Evolutionary conservation across 2,888 invertebrate species (phyloP), one percentile per base, ranked within the genome.

Genomic region (Xanthia togata): DNA sequence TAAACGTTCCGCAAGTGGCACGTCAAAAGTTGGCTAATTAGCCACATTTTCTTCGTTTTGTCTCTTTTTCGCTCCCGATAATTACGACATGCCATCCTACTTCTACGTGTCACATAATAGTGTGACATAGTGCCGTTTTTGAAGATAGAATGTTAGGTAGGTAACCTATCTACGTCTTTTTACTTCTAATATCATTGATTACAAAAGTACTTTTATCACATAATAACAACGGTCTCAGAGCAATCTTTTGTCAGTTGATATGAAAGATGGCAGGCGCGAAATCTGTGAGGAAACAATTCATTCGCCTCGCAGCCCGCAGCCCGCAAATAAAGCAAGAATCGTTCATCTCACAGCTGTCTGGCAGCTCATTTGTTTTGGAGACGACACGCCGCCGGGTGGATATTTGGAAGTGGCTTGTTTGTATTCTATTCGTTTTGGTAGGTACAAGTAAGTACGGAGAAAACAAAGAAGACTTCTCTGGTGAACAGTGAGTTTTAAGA

Each of bases 331-430:
- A 84, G 76, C 79, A 84, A 85, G 41, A 76, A 72, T 73, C 77
- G 64, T 82, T 65, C 76, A 78, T 83, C 68, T 78, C 71, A 35
- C 35, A 47, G 62, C 77, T 76, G 81, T 83, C 79, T 69, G 83
- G 84, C 82, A 79, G 74, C 60, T 83, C 81, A 81, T 88, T 88
- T 86, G 83, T 85, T 81, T 73, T 38, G 17, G 53, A 81, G 76
- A 84, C 87, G 73, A 20, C 73, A 55, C 62, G 50, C 67, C 59
- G 67, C 67, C 59, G 67, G 44, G 0, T 44, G 26, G 67, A 60
- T 47, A 71, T 53, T 64, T 68, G 55, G 64, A 60, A 55, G 60
- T 50, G 69, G 26, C 65, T 76, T 64, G 72, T 69, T 73, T 69
- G 76, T 65, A n/a, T 53, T 64, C 31, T 71, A 68, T 63, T 71